Evolutionary conservation across 2,797 vertebrate genomes (phyloP).

Genomic region (Xerus rutilus): DNA sequence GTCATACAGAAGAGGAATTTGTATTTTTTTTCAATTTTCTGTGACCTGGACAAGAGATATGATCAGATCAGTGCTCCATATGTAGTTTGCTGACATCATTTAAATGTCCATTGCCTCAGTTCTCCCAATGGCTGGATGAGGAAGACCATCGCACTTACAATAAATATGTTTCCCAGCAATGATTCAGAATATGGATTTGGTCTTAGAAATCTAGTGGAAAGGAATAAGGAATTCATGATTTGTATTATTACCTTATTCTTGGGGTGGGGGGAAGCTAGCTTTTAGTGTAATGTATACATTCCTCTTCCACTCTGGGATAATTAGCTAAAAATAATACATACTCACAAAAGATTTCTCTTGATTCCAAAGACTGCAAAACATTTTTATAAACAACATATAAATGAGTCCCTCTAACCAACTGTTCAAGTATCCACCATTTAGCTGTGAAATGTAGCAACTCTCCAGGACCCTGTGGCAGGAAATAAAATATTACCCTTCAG

Average conservation of each 20-base stretch:
- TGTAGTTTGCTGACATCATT: not conserved
- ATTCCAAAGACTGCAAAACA: slow-evolving; percentile 33
- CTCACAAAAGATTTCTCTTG: not conserved
- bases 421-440: slow-evolving; percentile 67
- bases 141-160: not conserved
- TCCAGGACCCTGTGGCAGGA: slow-evolving; percentile 61
- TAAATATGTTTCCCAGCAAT: not conserved
- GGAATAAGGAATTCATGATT: not conserved
- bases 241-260: not conserved
- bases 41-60: not conserved
- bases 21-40: not conserved
- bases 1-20: not conserved
- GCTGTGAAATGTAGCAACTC: slow-evolving; percentile 75
- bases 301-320: slow-evolving; percentile 13
- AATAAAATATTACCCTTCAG: slow-evolving; percentile 72
- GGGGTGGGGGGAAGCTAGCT: not conserved
- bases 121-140: not conserved
- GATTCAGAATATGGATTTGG: not conserved
- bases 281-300: not conserved
- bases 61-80: not conserved
- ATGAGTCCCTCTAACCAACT: slow-evolving; percentile 66
- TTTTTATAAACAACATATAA: slow-evolving; percentile 69
- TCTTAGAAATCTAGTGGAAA: not conserved
- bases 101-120: not conserved
- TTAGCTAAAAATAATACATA: slow-evolving; percentile 41